Evolutionary conservation across 2,888 invertebrate genomes (phyloP).

Genomic region (Mythimna pallens): DNA sequence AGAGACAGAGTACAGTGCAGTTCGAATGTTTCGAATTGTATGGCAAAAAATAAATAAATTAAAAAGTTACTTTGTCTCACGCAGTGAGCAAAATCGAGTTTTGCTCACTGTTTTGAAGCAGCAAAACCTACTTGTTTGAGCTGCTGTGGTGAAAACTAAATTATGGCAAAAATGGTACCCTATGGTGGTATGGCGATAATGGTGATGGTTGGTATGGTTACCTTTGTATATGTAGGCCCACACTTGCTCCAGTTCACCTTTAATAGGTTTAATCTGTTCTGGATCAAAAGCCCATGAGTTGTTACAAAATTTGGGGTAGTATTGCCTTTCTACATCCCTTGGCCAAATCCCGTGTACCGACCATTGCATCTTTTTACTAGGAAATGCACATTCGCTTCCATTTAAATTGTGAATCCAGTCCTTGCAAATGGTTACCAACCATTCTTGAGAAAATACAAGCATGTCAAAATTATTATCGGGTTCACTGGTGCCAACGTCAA

Average conservation of each 20-base stretch:
- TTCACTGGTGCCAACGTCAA: not conserved
- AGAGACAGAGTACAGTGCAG: too few relatives aligned
- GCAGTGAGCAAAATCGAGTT: too few relatives aligned
- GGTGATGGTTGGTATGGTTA: too few relatives aligned
- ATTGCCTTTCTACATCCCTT: too few relatives aligned
- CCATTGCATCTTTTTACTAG: constrained; percentile 9
- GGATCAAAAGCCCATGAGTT: constrained; percentile 17
- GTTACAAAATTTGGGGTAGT: constrained; percentile 8
- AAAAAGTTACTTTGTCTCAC: too few relatives aligned
- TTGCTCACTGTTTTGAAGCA: too few relatives aligned
- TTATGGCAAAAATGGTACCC: too few relatives aligned
- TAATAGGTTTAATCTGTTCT: constrained; percentile 13
- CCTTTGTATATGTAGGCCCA: constrained; percentile 84
- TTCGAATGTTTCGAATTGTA: too few relatives aligned
- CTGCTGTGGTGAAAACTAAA: too few relatives aligned
- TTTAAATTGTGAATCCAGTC: not conserved
- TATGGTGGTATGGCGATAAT: too few relatives aligned
- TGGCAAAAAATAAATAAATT: too few relatives aligned
- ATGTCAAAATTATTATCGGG: not conserved
- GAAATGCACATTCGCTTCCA: constrained; percentile 8
- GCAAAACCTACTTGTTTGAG: too few relatives aligned
- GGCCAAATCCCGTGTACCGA: constrained; percentile 40
- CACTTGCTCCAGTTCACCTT: not conserved
- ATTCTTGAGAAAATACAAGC: constrained; percentile 4
- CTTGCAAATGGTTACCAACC: constrained; percentile 18